Percentiles rank a stretch among this genome's conserved stretches.
These are phyloP conservation scores for Zonotrichia leucophrys DNA, from an alignment of 2,113 vertebrate species.

Conservation along the genomic window DNA sequence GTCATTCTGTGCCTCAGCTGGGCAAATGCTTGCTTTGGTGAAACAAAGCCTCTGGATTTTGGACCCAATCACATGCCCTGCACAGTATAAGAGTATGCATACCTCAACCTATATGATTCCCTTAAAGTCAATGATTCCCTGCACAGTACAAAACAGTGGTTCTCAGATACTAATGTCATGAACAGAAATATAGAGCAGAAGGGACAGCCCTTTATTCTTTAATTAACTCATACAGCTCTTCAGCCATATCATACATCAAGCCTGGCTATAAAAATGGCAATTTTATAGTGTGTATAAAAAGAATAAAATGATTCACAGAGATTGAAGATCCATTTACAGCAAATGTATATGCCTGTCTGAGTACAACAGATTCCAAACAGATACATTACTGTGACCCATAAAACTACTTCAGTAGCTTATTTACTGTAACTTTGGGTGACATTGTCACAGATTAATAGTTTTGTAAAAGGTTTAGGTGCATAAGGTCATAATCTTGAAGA, in stretches of 20 bases:
- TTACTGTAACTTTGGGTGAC: slow-evolving; percentile 10
- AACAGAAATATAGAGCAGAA: slow-evolving; percentile 16
- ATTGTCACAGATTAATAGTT: not conserved
- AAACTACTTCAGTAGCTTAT: slow-evolving; percentile 14
- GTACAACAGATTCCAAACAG: not conserved
- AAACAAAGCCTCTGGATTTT: not conserved
- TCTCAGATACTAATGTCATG: not conserved
- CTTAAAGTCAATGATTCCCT: not conserved
- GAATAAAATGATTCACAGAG: slow-evolving; percentile 32
- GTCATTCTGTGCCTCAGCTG: not conserved
- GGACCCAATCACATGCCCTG: not conserved
- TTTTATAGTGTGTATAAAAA: slow-evolving; percentile 34
- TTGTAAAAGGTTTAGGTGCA: not conserved
- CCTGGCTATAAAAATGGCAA: slow-evolving; percentile 31
- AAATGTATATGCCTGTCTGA: not conserved
- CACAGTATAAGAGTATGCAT: accelerated
- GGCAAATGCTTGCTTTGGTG: not conserved
- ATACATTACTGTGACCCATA: not conserved
- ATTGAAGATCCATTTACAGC: slow-evolving; percentile 3
- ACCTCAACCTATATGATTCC: not conserved
- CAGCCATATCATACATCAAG: slow-evolving; percentile 24
- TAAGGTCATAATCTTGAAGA: not conserved
- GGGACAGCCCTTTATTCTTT: slow-evolving; percentile 10
- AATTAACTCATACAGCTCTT: slow-evolving; percentile 44
- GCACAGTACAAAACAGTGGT: not conserved